Base-by-base conservation (phyloP, 2,888 invertebrate species). In the Sesia bembeciformis region DNA sequence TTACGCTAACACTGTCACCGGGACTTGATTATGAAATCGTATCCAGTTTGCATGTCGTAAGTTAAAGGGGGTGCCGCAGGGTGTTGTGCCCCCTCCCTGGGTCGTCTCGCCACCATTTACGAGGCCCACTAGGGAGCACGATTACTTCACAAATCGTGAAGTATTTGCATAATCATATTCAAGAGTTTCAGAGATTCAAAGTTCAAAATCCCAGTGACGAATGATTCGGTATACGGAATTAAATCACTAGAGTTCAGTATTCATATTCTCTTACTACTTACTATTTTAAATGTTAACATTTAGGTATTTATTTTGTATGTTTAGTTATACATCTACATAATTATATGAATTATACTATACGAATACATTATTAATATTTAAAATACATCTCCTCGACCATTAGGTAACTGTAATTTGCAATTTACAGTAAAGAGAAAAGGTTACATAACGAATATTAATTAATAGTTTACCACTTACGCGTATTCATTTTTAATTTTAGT, bases 151-250 rank as follows among this genome's bases (percentile, higher is more conserved):
- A 61, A 63, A 57, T 56, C 57, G 58, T 55, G 58, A 61, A 60
- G 56, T 61, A 74, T 79, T 79, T 78, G 70, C 79, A 74, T 79
- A 78, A 78, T 72, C 66, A 67, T 68, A 76, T 71, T 74, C 68
- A 66, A 65, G 60, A 63, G 62, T 52, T 56, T 53, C 52, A 57
- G 59, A 52, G 63, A 63, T 58, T 65, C 63, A 56, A 59, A 65
- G 64, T 65, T 64, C 56, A 55, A 58, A 62, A 53, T 58, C 50
- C 55, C 49, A 52, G 56, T 54, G 54, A 57, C 56, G 50, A 39
- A 50, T 50, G n/a, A 46, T 46, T 46, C 46, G 46, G 23, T n/a
- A 46, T 46, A 23, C 46, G 23, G 23, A 46, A 46, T 46, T 23
- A 23, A 23, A 23, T 23, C 23, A 23, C 23, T 23, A 23, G 23